Evolutionary conservation across 2,113 vertebrate species (phyloP).

Genomic region (Tonatia bakeri): DNA sequence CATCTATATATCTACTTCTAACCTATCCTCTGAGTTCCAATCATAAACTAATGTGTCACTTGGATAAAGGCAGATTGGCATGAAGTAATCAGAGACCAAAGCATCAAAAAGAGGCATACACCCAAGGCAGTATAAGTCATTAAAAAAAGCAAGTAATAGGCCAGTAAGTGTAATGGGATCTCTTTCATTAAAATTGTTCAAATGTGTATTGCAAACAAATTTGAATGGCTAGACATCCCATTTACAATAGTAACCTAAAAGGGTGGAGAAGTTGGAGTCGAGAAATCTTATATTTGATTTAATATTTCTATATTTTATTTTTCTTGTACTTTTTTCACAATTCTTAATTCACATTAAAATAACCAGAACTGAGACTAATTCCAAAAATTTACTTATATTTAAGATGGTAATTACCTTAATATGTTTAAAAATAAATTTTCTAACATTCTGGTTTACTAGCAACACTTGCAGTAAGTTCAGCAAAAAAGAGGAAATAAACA

Average conservation of each 20-base stretch:
- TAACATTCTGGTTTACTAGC: neutral
- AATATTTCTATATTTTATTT: neutral
- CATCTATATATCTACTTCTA: neutral
- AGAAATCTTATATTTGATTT: neutral
- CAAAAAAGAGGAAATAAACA: neutral
- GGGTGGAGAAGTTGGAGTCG: neutral
- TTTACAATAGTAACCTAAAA: neutral
- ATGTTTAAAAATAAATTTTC: neutral
- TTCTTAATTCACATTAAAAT: neutral
- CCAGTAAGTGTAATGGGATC: neutral
- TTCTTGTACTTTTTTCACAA: neutral
- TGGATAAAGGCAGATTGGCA: neutral
- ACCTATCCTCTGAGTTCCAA: neutral
- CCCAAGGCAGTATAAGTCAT: neutral
- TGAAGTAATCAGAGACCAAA: neutral
- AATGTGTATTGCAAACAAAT: neutral
- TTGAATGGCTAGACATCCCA: neutral
- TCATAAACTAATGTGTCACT: neutral
- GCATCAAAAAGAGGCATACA: neutral
- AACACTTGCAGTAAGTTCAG: neutral
- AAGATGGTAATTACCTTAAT: neutral
- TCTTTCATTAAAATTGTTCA: neutral
- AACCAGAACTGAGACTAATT: neutral
- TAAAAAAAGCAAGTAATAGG: neutral
- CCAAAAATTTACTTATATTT: neutral